These are phyloP conservation scores for Homalodisca vitripennis DNA, from an alignment of 1,140 invertebrate genomes.

Conservation along the genomic window DNA sequence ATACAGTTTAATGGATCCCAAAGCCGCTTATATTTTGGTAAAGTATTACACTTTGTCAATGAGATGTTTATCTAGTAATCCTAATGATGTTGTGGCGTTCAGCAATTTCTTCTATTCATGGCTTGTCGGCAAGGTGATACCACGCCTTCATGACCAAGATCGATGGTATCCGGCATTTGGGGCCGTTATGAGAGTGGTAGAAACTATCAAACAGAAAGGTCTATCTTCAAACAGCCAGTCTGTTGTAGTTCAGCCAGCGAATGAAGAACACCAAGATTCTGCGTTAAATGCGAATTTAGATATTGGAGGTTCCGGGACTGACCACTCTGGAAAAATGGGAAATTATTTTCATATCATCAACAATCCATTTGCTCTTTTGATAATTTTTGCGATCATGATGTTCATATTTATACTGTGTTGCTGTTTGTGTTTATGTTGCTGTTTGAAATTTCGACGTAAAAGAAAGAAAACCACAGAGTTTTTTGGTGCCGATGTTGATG, in stretches of 20 bases:
- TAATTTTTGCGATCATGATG: not conserved
- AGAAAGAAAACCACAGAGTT: not conserved
- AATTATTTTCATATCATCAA: not conserved
- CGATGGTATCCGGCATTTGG: conserved; percentile 39
- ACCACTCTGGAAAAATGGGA: not conserved
- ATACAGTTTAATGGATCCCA: conserved; percentile 33
- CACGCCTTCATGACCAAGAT: conserved; percentile 35
- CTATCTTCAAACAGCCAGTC: not conserved
- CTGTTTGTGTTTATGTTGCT: not conserved
- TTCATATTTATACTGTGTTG: not conserved
- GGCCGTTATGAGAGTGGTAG: conserved; percentile 37
- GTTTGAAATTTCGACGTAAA: not conserved
- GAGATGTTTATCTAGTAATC: conserved; percentile 30
- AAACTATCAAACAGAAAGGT: conserved; percentile 38
- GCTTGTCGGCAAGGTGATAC: conserved; percentile 32
- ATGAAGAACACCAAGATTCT: not conserved
- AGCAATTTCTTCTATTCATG: conserved; percentile 34
- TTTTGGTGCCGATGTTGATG: not conserved
- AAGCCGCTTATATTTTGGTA: conserved; percentile 33
- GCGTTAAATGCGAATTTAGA: not conserved
- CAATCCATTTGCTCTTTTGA: not conserved
- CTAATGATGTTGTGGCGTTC: conserved; percentile 33
- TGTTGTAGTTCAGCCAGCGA: not conserved
- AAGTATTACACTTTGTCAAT: conserved; percentile 37
- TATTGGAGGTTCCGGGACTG: no score